A percentile compares a stretch with the other conserved stretches of the same genome.
These are phyloP conservation scores for Brachyrhaphis roseni DNA, from an alignment of 2,797 vertebrate species.

Conservation along the genomic window DNA sequence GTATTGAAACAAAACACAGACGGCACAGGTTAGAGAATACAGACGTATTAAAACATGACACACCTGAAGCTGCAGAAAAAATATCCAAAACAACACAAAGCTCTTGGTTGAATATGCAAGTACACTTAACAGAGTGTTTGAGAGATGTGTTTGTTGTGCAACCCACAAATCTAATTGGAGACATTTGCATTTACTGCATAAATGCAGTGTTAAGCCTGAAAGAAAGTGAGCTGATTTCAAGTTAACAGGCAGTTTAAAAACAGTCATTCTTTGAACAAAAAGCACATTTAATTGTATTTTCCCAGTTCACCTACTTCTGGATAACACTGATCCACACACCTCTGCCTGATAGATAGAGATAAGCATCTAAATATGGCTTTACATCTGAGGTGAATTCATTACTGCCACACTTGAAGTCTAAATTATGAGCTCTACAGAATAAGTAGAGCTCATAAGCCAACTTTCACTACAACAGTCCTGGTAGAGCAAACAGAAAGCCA, in stretches of 20 bases:
- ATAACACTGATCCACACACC: background rate
- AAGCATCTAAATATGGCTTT: background rate
- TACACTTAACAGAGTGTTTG: conserved; percentile 29
- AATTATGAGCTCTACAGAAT: background rate
- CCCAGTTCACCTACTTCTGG: background rate
- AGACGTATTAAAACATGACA: conserved; percentile 37
- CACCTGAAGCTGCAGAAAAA: conserved; percentile 27
- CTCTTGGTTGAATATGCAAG: conserved; percentile 51
- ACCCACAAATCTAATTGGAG: conserved; percentile 7
- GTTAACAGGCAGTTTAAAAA: conserved; percentile 1
- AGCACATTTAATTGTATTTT: background rate
- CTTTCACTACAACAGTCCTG: background rate
- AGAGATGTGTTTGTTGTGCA: conserved; percentile 29
- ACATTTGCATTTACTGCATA: background rate
- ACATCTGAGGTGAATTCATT: background rate
- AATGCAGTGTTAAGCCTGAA: background rate
- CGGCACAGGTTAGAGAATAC: conserved; percentile 39
- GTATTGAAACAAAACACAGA: conserved; percentile 63
- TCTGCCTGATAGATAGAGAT: background rate
- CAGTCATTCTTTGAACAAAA: background rate
- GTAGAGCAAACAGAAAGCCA: background rate
- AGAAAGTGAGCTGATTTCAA: background rate
- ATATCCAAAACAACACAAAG: conserved; percentile 37
- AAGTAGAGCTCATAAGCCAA: background rate
- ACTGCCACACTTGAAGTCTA: background rate